Evolutionary conservation across 2,113 vertebrate species (phyloP).

Genomic region (Hoplias malabaricus): DNA sequence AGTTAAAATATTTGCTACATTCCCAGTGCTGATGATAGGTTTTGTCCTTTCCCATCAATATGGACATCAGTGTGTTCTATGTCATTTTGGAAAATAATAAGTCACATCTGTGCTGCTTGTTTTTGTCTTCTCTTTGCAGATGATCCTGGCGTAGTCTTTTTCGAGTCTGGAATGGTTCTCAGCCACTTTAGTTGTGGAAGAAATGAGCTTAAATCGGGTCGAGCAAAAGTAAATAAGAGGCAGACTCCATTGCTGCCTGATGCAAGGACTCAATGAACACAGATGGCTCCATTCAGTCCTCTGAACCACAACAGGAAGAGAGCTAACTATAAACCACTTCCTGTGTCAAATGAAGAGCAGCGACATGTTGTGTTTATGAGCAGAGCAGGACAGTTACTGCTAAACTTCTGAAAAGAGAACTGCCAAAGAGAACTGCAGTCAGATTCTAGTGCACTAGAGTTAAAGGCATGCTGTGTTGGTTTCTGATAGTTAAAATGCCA

Average conservation of each 20-base stretch:
- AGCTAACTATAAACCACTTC: conserved; percentile 64
- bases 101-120: background rate
- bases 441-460: background rate
- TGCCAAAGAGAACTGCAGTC: background rate
- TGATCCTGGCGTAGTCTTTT: background rate
- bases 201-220: background rate
- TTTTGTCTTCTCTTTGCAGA: background rate
- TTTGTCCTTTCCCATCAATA: background rate
- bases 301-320: conserved; percentile 66
- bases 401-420: conserved; percentile 18
- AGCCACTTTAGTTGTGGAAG: conserved; percentile 5
- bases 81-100: background rate
- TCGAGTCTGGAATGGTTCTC: conserved; percentile 5
- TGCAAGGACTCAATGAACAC: conserved; percentile 24
- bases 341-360: conserved; percentile 54
- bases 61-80: background rate
- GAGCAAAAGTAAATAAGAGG: conserved; percentile 12
- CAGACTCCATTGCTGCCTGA: background rate
- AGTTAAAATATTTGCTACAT: background rate
- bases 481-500: no score
- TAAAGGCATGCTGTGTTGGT: background rate
- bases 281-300: conserved; percentile 52
- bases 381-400: conserved; percentile 28
- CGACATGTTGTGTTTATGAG: conserved; percentile 46
- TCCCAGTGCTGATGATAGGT: background rate